Evolutionary conservation across 2,888 invertebrate species (phyloP).

Genomic region (Tholera decimalis): DNA sequence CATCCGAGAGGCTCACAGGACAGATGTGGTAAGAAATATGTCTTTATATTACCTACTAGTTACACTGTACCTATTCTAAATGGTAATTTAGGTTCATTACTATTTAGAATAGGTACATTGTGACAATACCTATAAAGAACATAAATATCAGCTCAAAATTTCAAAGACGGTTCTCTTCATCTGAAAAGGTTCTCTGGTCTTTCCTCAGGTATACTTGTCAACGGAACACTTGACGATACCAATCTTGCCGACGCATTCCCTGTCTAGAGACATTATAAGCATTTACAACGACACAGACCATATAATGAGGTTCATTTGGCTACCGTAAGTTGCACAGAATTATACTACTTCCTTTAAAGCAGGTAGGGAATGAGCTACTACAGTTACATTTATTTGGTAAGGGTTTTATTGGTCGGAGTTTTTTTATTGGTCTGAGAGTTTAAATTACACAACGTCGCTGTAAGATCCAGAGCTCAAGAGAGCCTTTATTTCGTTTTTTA

Average conservation of each 20-base stretch:
- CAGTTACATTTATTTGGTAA: too few species aligned
- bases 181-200: background rate
- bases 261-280: slow-evolving; percentile 83
- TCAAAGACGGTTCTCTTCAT: background rate
- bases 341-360: background rate
- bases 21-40: slow-evolving; percentile 74
- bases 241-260: slow-evolving; percentile 85
- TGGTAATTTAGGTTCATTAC: too few species aligned
- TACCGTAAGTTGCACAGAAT: slow-evolving; percentile 78
- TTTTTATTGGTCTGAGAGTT: too few species aligned
- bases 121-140: too few species aligned
- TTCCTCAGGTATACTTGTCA: slow-evolving; percentile 82
- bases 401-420: too few species aligned
- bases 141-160: background rate
- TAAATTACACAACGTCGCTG: too few species aligned
- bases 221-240: slow-evolving; percentile 82
- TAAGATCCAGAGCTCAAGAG: too few species aligned
- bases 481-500: too few species aligned
- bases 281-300: slow-evolving; percentile 86
- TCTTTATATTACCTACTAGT: background rate
- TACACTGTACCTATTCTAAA: background rate
- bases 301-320: slow-evolving; percentile 85
- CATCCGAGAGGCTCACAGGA: slow-evolving; percentile 78
- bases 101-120: too few species aligned
- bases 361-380: too few species aligned